These are phyloP conservation scores for Micrasema longulum DNA, from an alignment of 1,140 invertebrate genomes.

Conservation along the genomic window DNA sequence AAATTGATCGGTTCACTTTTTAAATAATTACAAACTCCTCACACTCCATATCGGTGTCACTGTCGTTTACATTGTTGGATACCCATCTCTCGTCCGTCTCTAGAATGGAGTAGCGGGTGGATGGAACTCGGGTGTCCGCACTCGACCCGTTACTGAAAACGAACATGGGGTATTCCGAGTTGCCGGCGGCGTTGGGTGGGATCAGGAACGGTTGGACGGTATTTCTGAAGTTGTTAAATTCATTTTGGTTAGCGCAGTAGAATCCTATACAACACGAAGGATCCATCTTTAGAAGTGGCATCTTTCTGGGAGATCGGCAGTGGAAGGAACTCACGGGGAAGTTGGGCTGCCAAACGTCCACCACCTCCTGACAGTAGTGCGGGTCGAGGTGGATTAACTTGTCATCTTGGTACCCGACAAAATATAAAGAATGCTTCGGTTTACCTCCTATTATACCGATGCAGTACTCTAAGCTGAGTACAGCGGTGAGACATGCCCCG, in stretches of 20 bases:
- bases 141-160: slow-evolving; percentile 79
- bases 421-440: slow-evolving; percentile 92
- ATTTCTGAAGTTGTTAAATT: slow-evolving; percentile 83
- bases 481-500: slow-evolving; percentile 81
- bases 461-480: slow-evolving; percentile 84
- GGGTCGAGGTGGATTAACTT: slow-evolving; percentile 93
- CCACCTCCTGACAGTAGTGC: slow-evolving; percentile 91
- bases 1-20: slow-evolving; percentile 30
- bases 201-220: slow-evolving; percentile 71
- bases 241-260: slow-evolving; percentile 80
- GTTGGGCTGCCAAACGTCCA: slow-evolving; percentile 81
- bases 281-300: slow-evolving; percentile 90
- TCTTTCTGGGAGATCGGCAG: slow-evolving; percentile 87
- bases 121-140: slow-evolving; percentile 69
- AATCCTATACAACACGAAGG: slow-evolving; percentile 95
- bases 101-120: slow-evolving; percentile 68
- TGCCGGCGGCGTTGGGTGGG: slow-evolving; percentile 72
- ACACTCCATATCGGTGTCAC: slow-evolving; percentile 75
- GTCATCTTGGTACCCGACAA: slow-evolving; percentile 92
- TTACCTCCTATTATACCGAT: slow-evolving; percentile 92
- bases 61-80: slow-evolving; percentile 67
- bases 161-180: slow-evolving; percentile 83
- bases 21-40: slow-evolving; percentile 79
- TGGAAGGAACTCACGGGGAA: slow-evolving; percentile 85
- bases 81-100: slow-evolving; percentile 66